phyloP scores from a whole-genome alignment of 2,113 vertebrate species.

The Pteruthius melanotis region DNA sequence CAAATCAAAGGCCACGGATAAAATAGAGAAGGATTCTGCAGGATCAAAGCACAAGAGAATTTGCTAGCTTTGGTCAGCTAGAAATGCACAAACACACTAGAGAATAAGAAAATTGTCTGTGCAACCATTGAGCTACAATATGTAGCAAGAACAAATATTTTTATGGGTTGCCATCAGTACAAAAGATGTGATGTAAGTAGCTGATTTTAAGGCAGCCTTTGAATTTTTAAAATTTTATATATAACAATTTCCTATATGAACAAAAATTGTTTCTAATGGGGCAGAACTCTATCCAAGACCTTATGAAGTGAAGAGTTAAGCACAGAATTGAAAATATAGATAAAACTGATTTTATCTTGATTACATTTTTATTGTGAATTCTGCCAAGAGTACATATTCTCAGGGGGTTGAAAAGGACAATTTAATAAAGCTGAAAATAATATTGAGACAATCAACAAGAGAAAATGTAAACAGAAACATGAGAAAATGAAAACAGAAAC shows the following conservation, averaged over 20 bases:
- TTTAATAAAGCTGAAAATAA: slow-evolving; percentile 43
- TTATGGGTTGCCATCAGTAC: neutral
- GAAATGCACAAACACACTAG: neutral
- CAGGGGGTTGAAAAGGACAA: neutral
- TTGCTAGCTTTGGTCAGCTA: neutral
- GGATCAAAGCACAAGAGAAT: neutral
- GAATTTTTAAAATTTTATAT: neutral
- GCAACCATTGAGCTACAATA: neutral
- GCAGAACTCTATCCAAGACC: neutral
- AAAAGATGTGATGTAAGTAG: neutral
- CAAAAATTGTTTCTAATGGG: neutral
- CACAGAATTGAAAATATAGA: neutral
- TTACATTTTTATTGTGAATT: slow-evolving; percentile 11
- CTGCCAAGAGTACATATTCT: neutral
- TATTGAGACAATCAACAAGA: neutral
- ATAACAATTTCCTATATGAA: neutral
- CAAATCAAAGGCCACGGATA: neutral
- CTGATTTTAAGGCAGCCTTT: neutral
- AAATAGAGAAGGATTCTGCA: neutral
- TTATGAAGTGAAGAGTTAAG: slow-evolving; percentile 1
- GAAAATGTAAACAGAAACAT: slow-evolving; percentile 32
- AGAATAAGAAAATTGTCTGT: neutral
- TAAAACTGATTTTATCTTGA: neutral
- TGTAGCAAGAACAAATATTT: neutral
- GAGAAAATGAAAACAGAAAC: slow-evolving; percentile 25